Evolutionary conservation across 2,797 vertebrate genomes (phyloP).

Genomic region (Pseudochaenichthys georgianus): DNA sequence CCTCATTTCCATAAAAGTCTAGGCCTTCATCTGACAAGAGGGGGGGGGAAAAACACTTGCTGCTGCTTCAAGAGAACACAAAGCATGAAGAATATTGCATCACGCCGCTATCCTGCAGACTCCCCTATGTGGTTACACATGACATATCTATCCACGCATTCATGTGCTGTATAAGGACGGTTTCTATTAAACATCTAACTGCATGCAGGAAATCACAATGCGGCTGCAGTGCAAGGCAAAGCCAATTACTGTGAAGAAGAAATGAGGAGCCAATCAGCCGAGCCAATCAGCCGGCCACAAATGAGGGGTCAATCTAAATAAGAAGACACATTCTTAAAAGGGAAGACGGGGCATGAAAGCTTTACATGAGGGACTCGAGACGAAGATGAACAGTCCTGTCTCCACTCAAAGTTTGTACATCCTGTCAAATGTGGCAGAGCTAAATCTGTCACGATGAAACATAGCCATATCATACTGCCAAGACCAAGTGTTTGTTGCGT

Average conservation of each 20-base stretch:
- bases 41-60: conserved; percentile 59
- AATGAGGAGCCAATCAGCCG: conserved; percentile 49
- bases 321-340: conserved; percentile 37
- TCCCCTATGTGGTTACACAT: conserved; percentile 62
- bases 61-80: conserved; percentile 73
- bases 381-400: conserved; percentile 58
- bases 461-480: conserved; percentile 23
- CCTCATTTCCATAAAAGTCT: conserved; percentile 86
- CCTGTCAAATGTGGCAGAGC: conserved; percentile 61
- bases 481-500: conserved; percentile 66
- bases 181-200: conserved; percentile 37
- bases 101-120: conserved; percentile 65
- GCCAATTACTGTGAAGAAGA: conserved; percentile 54
- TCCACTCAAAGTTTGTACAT: conserved; percentile 67
- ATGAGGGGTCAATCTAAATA: conserved; percentile 51
- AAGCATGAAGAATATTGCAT: conserved; percentile 75
- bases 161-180: conserved; percentile 30
- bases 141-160: conserved; percentile 67
- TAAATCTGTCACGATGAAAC: conserved; percentile 71
- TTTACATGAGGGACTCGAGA: conserved; percentile 33
- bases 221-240: conserved; percentile 15
- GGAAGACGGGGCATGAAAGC: conserved; percentile 48
- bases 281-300: conserved; percentile 38
- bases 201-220: conserved; percentile 18
- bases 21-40: conserved; percentile 82